Conservation (phyloP, 2,113 vertebrate genomes). For the Alosa alosa region DNA sequence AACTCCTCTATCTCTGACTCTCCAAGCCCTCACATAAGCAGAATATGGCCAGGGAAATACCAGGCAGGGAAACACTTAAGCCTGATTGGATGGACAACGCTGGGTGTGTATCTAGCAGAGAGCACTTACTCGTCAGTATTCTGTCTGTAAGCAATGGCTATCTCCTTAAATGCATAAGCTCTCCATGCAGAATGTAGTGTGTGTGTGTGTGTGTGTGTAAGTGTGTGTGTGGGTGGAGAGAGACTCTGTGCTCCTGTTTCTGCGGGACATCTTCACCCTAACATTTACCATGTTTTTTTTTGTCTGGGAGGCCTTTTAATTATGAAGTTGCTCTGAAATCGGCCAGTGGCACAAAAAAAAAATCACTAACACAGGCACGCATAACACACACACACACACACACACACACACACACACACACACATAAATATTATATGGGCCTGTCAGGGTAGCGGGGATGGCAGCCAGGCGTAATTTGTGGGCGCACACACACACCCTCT, state of each 20-base stretch:
- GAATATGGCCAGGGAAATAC: neutral
- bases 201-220: neutral
- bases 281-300: neutral
- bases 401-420: neutral
- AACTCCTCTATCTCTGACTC: neutral
- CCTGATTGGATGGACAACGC: neutral
- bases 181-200: neutral
- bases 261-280: neutral
- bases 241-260: neutral
- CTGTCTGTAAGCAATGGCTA: neutral
- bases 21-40: neutral
- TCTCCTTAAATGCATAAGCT: neutral
- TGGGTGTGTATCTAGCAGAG: neutral
- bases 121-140: neutral
- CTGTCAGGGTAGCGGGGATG: slow-evolving; percentile 16
- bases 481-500: neutral
- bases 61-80: neutral
- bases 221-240: neutral
- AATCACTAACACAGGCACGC: neutral
- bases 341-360: too few species aligned
- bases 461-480: slow-evolving; percentile 19
- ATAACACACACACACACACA: neutral
- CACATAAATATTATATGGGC: slow-evolving; percentile 18
- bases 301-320: neutral
- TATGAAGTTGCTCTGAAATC: neutral